Base-by-base conservation (phyloP, 2,113 vertebrate species). In the Zosterops borbonicus region DNA sequence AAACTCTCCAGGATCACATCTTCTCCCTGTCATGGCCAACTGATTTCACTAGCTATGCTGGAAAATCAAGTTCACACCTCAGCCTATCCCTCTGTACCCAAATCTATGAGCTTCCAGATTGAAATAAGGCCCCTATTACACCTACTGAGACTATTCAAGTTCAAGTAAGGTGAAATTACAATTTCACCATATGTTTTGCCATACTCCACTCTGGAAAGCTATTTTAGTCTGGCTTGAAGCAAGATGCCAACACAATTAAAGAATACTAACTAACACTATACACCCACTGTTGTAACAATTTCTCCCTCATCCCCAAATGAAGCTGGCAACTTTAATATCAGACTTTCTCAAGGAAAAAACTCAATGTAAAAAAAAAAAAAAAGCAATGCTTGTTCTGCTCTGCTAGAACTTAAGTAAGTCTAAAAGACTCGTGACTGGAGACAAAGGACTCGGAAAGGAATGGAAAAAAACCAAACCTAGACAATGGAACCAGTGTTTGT, bases 231-330 rank as follows among this genome's bases (percentile, higher is more conserved):
- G 29, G 52, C 83, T 86, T 92, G 73, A 88, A 95, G 90, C 91
- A 73, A 92, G 88, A 83, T 93, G 90, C 90, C 76, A 96, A 70
- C 83, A 97, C 86, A 92, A 86, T 90, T 93, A 93, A 83, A 77
- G 76, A 94, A 94, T 81, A 77, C 96, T 59, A 95, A 92, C 79
- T 93, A 92, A 80, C 95, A 90, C 94, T 10, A 18, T 58, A 97
- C 96, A 92, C 96, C 96, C 95, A 97, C 95, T 78, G 50, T 13
- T 95, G 77, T 76, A 96, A 96, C 90, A 84, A 89, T 90, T 91
- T 75, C 76, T 83, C 65, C 69, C 88, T 89, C 94, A 95, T 56
- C 90, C 1, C 2, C 69, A 94, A 92, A 81, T 64, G 85, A 71
- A 95, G 37, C 86, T 84, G 65, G 69, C 64, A 96, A 81, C 73